Percentiles rank a stretch among this genome's conserved stretches.
phyloP scores from a whole-genome alignment of 2,113 vertebrate species.

The Centrocercus urophasianus region DNA sequence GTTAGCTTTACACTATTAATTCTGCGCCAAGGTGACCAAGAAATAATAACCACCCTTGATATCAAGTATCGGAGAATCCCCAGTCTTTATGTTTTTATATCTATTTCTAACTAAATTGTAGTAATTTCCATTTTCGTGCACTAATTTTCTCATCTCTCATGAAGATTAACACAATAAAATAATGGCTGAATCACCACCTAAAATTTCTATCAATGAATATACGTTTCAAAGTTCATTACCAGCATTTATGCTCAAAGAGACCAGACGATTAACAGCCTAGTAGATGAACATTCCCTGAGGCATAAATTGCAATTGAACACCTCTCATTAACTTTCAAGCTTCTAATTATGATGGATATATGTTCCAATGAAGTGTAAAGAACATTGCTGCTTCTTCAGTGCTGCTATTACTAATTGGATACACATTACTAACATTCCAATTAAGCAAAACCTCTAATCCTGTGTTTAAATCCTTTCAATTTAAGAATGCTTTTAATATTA shows the following conservation, averaged over 20 bases:
- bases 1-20: background rate
- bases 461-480: background rate
- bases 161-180: background rate
- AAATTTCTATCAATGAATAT: background rate
- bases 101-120: background rate
- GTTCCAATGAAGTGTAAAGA: conserved; percentile 13
- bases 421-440: background rate
- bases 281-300: conserved; percentile 1
- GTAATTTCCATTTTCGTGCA: background rate
- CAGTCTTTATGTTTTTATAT: background rate
- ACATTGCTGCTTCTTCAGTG: background rate
- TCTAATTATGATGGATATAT: background rate
- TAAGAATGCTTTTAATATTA: background rate
- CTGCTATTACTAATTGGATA: conserved; percentile 4
- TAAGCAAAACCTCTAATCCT: conserved; percentile 8
- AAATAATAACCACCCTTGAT: background rate
- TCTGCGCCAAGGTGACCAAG: background rate
- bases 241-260: conserved; percentile 1
- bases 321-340: conserved; percentile 34
- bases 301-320: conserved; percentile 29
- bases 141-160: background rate
- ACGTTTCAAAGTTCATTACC: background rate
- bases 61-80: background rate
- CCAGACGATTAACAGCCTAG: background rate
- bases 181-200: background rate